These are phyloP conservation scores for Pinna nobilis DNA, from an alignment of 1,140 invertebrate genomes.

Conservation along the genomic window DNA sequence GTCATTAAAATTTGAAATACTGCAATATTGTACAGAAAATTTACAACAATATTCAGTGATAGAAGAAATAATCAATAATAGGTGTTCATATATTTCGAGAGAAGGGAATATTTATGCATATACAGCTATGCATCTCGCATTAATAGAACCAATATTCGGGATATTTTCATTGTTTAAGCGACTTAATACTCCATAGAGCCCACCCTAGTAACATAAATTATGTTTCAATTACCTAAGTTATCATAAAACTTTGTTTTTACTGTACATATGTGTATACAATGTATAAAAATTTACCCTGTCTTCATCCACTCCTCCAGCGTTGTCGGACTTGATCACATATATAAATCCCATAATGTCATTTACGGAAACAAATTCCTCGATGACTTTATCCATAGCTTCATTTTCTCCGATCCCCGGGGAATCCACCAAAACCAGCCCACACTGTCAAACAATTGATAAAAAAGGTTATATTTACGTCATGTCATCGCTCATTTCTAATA, in stretches of 20 bases:
- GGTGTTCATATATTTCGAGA: too few relatives aligned
- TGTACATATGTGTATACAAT: too few relatives aligned
- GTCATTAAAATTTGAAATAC: neutral
- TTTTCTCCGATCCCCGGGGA: conserved; percentile 65
- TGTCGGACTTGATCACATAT: conserved; percentile 64
- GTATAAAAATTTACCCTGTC: conserved; percentile 58
- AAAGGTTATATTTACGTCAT: neutral
- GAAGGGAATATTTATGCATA: too few relatives aligned
- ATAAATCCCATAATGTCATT: conserved; percentile 57
- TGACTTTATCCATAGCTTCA: conserved; percentile 54
- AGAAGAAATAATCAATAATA: too few relatives aligned
- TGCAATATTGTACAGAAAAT: neutral
- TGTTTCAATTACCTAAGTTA: neutral
- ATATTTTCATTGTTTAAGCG: too few relatives aligned
- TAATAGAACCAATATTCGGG: too few relatives aligned
- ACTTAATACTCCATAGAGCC: neutral
- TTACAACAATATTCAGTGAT: too few relatives aligned
- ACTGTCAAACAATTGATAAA: conserved; percentile 41
- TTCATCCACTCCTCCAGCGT: conserved; percentile 62
- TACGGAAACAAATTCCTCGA: conserved; percentile 49
- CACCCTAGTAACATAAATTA: neutral
- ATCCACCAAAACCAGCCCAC: conserved; percentile 60
- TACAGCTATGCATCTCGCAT: too few relatives aligned
- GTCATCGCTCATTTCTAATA: too few relatives aligned
- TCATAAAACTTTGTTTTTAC: neutral